Evolutionary conservation across 2,797 vertebrate species (phyloP).

Genomic region (Xenops minutus): DNA sequence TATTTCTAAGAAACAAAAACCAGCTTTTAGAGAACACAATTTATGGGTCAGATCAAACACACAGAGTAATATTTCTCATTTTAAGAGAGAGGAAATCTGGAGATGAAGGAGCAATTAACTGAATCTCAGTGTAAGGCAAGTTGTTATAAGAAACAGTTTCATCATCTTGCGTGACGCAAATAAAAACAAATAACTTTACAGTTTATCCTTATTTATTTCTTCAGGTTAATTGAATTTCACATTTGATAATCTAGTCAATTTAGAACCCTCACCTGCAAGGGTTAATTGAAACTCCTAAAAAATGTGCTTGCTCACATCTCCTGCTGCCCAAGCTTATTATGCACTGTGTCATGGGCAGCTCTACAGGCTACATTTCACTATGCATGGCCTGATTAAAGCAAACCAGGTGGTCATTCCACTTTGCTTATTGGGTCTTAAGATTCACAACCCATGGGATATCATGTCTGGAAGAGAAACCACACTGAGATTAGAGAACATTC

Average conservation of each 20-base stretch:
- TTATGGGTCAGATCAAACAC: not conserved
- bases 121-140: not conserved
- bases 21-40: not conserved
- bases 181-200: not conserved
- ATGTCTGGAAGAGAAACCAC: not conserved
- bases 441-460: not conserved
- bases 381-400: not conserved
- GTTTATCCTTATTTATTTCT: not conserved
- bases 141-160: not conserved
- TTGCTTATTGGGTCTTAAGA: not conserved
- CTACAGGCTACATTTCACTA: not conserved
- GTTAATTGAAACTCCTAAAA: conserved; percentile 20
- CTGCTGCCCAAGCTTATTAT: not conserved
- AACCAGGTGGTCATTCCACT: not conserved
- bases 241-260: not conserved
- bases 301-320: not conserved
- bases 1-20: not conserved
- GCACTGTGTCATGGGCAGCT: not conserved
- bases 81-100: not conserved
- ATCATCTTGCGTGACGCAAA: not conserved
- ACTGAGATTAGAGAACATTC: not conserved
- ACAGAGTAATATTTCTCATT: not conserved
- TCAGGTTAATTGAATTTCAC: conserved; percentile 22
- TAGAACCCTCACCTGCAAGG: not conserved
- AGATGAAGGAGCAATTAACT: not conserved